Base-by-base conservation (phyloP, 2,113 vertebrate species). In the Corythoichthys intestinalis region DNA sequence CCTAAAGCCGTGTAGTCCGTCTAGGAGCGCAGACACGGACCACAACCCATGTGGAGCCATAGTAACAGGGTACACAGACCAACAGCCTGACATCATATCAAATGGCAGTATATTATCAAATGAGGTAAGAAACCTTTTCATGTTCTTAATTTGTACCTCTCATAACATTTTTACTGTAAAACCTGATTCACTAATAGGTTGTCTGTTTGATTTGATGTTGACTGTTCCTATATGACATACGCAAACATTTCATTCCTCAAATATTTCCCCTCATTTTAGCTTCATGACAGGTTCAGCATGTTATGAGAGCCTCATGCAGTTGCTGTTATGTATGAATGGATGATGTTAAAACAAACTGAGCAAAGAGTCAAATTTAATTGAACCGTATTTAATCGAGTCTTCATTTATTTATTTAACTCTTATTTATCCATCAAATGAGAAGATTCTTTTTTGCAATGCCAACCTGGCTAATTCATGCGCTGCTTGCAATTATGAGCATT, bases 81-180 rank as follows among this genome's bases (percentile, higher is more conserved):
- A 94, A 90, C 97, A 98, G 86, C 97, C 96, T 38, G 97, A 98
- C 89, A 95, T 98, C 90, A 96, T 98, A 91, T 98, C 97, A 82
- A 98, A 98, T 74, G 96, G 96, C 88, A 96, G 94, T 90, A 94
- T 98, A 81, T 83, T 98, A 88, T 96, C 96, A 81, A 95, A 88
- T 71, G 97, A 98, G 96, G 97, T 98, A 93, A 94, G 94, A 77
- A 73, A 71, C 71, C 54, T 37, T 15, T 74, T 78, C 77, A 62
- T 64, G 62, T 73, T 64, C 65, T n/a, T 41, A 34, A 44, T 58
- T 6, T 74, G 66, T 72, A 53, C 57, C 41, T 37, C 49, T 35
- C 50, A 59, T 58, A 49, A 72, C 75, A 78, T 86, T 72, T 72
- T 44, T 62, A 38, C 37, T 60, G 28, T 6, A 17, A 63, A 66